Conservation (phyloP, 2,888 invertebrate genomes). For the Rhagium mordax region DNA sequence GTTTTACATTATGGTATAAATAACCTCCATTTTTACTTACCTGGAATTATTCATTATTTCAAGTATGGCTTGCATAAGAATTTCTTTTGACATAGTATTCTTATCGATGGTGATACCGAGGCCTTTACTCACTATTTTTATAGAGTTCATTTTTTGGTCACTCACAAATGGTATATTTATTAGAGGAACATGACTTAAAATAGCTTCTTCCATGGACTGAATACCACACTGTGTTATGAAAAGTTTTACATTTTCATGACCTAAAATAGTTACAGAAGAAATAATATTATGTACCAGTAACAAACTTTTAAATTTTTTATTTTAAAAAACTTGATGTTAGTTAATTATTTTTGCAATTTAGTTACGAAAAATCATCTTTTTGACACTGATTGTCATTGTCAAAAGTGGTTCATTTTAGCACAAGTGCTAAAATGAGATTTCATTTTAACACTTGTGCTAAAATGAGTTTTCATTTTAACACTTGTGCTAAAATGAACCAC, state of each 20-base stretch:
- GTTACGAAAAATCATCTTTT: too few relatives aligned
- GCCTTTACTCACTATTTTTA: slow-evolving; percentile 50
- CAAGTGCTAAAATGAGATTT: too few relatives aligned
- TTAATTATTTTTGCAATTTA: too few relatives aligned
- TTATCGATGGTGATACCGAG: slow-evolving; percentile 65
- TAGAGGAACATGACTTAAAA: slow-evolving; percentile 67
- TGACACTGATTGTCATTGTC: too few relatives aligned
- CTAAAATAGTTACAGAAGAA: slow-evolving; percentile 33
- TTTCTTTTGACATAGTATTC: slow-evolving; percentile 45
- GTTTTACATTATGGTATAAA: too few relatives aligned
- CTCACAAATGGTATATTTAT: slow-evolving; percentile 68
- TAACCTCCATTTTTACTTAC: slow-evolving; percentile 30
- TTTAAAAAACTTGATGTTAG: too few relatives aligned
- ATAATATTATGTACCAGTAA: too few relatives aligned
- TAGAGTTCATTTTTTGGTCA: slow-evolving; percentile 68
- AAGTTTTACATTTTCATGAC: slow-evolving; percentile 67
- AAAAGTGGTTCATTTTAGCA: too few relatives aligned
- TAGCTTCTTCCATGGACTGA: slow-evolving; percentile 69
- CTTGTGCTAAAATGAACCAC: too few relatives aligned
- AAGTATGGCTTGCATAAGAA: slow-evolving; percentile 43
- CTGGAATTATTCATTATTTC: slow-evolving; percentile 48
- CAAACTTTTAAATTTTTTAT: too few relatives aligned
- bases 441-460: too few relatives aligned
- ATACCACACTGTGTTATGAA: slow-evolving; percentile 70
- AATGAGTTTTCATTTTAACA: too few relatives aligned